Percentiles rank a stretch among this genome's conserved stretches.
phyloP scores from a whole-genome alignment of 2,113 vertebrate genomes.

The Bos taurus region DNA sequence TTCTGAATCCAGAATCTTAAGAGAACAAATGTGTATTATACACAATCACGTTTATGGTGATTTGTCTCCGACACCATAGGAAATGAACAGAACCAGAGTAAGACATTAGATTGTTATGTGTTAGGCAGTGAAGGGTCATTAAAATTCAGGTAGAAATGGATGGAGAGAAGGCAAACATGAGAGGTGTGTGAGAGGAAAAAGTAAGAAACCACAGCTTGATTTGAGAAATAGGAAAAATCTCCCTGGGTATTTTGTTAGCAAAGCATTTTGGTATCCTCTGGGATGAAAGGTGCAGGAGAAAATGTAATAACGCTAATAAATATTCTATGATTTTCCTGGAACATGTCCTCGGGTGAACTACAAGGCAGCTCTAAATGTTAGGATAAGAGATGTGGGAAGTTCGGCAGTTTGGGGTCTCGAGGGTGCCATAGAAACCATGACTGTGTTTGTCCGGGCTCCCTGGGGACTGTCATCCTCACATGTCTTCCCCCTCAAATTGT shows the following conservation, averaged over 20 bases:
- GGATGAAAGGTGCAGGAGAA: constrained; percentile 65
- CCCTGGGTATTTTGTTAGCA: constrained; percentile 37
- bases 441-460: constrained; percentile 48
- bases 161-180: background rate
- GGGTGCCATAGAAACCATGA: constrained; percentile 35
- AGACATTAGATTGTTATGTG: background rate
- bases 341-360: constrained; percentile 71
- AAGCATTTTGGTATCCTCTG: constrained; percentile 53
- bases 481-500: background rate
- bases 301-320: constrained; percentile 72
- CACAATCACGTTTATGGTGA: background rate
- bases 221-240: constrained; percentile 44
- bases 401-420: constrained; percentile 51
- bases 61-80: background rate
- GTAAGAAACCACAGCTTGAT: background rate
- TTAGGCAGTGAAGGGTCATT: background rate
- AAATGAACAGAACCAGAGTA: background rate
- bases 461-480: constrained; percentile 12
- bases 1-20: background rate
- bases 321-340: constrained; percentile 67
- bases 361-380: constrained; percentile 68
- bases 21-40: background rate
- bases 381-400: constrained; percentile 50
- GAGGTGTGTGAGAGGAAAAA: background rate
- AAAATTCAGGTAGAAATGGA: background rate